phyloP scores from a whole-genome alignment of 2,113 vertebrate species.

The Microcebus griseorufus region DNA sequence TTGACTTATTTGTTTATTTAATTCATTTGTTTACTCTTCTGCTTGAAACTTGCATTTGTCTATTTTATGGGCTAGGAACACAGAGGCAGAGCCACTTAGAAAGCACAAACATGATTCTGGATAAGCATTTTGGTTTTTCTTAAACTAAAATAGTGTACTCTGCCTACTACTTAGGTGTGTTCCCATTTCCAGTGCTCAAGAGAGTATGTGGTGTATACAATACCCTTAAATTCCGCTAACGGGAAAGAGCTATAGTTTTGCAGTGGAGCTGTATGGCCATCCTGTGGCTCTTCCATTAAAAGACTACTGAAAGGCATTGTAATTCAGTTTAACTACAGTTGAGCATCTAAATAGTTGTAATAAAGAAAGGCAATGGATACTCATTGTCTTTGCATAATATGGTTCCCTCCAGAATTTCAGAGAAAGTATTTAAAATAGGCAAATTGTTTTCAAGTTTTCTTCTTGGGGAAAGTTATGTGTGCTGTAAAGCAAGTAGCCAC shows the following conservation, averaged over 20 bases:
- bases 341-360: slow-evolving; percentile 27
- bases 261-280: neutral
- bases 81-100: neutral
- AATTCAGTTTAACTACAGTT: neutral
- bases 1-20: neutral
- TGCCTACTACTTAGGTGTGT: neutral
- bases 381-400: neutral
- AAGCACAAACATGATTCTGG: neutral
- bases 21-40: neutral
- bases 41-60: neutral
- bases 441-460: neutral
- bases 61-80: neutral
- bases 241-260: slow-evolving; percentile 5
- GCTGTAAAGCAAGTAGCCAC: neutral
- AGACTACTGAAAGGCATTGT: slow-evolving; percentile 48
- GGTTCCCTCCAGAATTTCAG: slow-evolving; percentile 39
- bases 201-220: neutral
- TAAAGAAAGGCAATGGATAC: slow-evolving; percentile 45
- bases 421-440: slow-evolving; percentile 29
- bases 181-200: neutral
- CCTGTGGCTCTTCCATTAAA: slow-evolving; percentile 61
- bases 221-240: neutral
- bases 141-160: neutral
- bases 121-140: neutral
- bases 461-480: neutral